These are phyloP conservation scores for Bostrychus sinensis DNA, from an alignment of 2,113 vertebrate species.

Conservation along the genomic window DNA sequence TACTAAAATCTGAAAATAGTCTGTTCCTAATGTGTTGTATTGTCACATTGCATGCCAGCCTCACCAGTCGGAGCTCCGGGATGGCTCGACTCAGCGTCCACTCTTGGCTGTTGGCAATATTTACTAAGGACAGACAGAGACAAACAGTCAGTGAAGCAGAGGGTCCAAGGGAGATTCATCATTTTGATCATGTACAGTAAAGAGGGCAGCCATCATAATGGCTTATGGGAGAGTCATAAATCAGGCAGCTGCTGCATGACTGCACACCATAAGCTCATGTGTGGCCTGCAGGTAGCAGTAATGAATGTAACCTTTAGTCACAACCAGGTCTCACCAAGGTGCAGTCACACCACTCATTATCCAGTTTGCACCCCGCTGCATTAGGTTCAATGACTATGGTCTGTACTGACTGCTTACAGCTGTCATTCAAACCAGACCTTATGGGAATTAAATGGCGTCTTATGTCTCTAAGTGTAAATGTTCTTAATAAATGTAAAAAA, in stretches of 20 bases:
- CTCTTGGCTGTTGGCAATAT: conserved; percentile 93
- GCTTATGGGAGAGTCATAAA: conserved; percentile 15
- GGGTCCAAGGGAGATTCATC: conserved; percentile 17
- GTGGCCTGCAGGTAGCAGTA: conserved; percentile 26
- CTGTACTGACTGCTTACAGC: conserved; percentile 3
- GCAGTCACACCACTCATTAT: conserved; percentile 38
- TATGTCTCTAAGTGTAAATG: neutral
- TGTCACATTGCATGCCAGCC: conserved; percentile 26
- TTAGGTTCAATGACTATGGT: neutral
- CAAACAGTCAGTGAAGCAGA: conserved; percentile 32
- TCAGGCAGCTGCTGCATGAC: conserved; percentile 31
- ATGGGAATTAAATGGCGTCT: neutral
- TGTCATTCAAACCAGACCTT: conserved; percentile 13
- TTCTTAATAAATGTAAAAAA: neutral
- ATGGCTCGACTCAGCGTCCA: conserved; percentile 90
- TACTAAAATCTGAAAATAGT: neutral
- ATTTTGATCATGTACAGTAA: conserved; percentile 14
- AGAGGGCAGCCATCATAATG: conserved; percentile 15
- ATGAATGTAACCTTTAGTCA: conserved; percentile 58
- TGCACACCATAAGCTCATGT: neutral
- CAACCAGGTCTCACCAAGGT: conserved; percentile 18
- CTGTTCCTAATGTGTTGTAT: neutral
- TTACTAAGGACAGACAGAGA: conserved; percentile 76
- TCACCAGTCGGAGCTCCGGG: conserved; percentile 93
- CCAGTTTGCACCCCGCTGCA: conserved; percentile 28